Evolutionary conservation across 2,113 vertebrate species (phyloP).

Genomic region (Raphicerus campestris): DNA sequence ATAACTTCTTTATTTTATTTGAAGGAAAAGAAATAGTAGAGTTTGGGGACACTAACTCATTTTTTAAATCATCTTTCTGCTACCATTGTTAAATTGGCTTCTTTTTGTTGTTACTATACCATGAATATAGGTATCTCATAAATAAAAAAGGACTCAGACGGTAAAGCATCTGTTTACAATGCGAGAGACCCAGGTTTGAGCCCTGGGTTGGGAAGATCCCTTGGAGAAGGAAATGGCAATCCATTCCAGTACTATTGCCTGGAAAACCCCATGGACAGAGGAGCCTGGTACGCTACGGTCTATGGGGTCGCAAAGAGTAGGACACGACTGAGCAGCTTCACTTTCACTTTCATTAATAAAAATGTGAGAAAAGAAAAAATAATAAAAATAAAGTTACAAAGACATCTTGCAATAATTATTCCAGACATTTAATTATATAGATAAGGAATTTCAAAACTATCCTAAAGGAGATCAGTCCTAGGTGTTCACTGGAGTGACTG

Average conservation of each 20-base stretch:
- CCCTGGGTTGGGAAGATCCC: no score
- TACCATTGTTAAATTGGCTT: not conserved
- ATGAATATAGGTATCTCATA: not conserved
- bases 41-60: not conserved
- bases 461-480: no score
- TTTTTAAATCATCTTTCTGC: not conserved
- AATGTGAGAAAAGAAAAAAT: not conserved
- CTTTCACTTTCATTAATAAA: not conserved
- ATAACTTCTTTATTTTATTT: not conserved
- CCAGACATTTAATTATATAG: not conserved
- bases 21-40: not conserved
- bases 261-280: no score
- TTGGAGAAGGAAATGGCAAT: no score
- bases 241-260: no score
- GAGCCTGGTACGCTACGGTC: no score
- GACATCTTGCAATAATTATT: not conserved
- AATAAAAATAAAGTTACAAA: not conserved
- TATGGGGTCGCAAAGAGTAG: accelerated
- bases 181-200: accelerated
- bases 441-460: not conserved
- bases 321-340: no score
- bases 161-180: no score
- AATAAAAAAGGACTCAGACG: not conserved
- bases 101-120: not conserved
- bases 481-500: no score